Percentiles rank a stretch among this genome's conserved stretches.
phyloP scores from a whole-genome alignment of 2,113 vertebrate species.

The Apus apus region DNA sequence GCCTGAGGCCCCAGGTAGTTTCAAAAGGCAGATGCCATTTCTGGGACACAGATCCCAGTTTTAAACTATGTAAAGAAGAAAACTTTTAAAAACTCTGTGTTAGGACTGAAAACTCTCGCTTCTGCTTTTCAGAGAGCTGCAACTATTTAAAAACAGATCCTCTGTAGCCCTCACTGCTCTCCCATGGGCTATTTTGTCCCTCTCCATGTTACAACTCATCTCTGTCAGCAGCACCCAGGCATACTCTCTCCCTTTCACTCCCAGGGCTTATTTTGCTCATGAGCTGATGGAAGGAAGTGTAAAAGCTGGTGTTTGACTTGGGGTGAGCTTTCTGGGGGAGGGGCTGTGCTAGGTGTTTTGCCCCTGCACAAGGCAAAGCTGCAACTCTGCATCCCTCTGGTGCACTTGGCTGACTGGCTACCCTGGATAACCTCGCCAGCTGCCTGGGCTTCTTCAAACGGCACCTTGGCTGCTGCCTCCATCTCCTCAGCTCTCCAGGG shows the following conservation, averaged over 20 bases:
- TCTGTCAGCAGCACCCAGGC: not conserved
- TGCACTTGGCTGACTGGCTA: not conserved
- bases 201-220: not conserved
- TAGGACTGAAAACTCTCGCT: not conserved
- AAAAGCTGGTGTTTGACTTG: not conserved
- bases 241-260: not conserved
- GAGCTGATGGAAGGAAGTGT: not conserved
- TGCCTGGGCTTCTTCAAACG: not conserved
- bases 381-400: fast-evolving
- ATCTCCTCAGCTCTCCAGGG: not conserved
- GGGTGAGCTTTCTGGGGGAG: not conserved
- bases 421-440: not conserved
- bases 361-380: not conserved
- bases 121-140: not conserved
- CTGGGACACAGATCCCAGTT: not conserved
- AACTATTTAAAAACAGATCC: not conserved
- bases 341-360: fast-evolving
- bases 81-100: not conserved
- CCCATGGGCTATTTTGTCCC: not conserved
- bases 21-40: not conserved
- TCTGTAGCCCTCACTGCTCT: not conserved
- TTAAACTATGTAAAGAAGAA: not conserved
- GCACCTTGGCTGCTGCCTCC: not conserved
- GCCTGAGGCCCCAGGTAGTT: not conserved
- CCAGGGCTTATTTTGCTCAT: not conserved